A percentile compares a stretch with the other conserved stretches of the same genome.
phyloP scores from a whole-genome alignment of 2,888 invertebrate species.

The Auanema freiburgensis region DNA sequence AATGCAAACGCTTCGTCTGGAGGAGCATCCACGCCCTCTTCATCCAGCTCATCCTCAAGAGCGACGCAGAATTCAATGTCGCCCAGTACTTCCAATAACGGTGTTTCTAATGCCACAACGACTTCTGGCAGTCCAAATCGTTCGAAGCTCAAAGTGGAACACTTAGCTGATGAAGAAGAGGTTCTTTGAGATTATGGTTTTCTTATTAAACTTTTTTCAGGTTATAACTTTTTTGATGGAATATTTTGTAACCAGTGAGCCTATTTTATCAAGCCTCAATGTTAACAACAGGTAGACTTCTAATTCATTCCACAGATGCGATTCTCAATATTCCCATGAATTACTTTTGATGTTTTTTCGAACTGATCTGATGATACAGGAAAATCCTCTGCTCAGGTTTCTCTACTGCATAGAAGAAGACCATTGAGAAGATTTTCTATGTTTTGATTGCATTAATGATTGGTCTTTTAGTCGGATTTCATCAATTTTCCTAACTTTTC shows the following conservation, averaged over 20 bases:
- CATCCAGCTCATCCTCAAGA: not conserved
- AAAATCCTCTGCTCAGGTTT: too few relatives aligned
- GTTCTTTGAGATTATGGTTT: not conserved
- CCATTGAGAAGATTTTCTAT: too few relatives aligned
- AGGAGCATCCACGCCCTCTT: constrained; percentile 4
- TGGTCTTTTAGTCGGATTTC: too few relatives aligned
- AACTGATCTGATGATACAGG: too few relatives aligned
- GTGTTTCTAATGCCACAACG: not conserved
- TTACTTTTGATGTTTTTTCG: too few relatives aligned
- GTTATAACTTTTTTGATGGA: constrained; percentile 35
- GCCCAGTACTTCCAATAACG: too few relatives aligned
- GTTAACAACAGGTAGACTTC: constrained; percentile 13
- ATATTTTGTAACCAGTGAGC: constrained; percentile 33
- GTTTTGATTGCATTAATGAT: too few relatives aligned
- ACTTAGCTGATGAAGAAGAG: constrained; percentile 11
- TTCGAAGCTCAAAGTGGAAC: not conserved
- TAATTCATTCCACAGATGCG: too few relatives aligned
- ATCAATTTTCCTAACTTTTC: too few relatives aligned
- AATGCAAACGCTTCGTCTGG: constrained; percentile 10
- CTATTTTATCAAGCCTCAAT: constrained; percentile 32
- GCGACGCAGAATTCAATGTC: too few relatives aligned
- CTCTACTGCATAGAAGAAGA: too few relatives aligned
- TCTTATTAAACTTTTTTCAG: constrained; percentile 11
- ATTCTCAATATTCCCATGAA: too few relatives aligned
- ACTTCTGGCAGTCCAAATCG: not conserved